These are phyloP conservation scores for Periophthalmus modestus DNA, from an alignment of 2,113 vertebrate species.

Conservation along the genomic window DNA sequence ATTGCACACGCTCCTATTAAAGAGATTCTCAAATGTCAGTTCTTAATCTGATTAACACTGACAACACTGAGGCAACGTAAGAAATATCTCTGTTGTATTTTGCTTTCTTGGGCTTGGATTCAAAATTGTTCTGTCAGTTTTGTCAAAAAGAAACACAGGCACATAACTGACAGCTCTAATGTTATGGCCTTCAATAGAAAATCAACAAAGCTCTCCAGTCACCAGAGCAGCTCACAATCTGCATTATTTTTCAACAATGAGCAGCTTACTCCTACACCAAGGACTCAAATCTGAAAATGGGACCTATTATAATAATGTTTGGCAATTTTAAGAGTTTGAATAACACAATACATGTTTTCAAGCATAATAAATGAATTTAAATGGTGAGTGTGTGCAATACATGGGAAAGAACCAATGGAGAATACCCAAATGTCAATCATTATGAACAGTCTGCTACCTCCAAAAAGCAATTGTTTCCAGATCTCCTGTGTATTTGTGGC, in stretches of 20 bases:
- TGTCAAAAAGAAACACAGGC: not conserved
- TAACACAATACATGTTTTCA: not conserved
- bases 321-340: not conserved
- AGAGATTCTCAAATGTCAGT: too few species aligned
- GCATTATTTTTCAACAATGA: not conserved
- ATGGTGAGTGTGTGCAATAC: not conserved
- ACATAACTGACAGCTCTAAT: not conserved
- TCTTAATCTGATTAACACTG: not conserved
- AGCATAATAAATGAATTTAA: not conserved
- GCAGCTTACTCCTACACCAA: slow-evolving; percentile 3
- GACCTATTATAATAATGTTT: not conserved
- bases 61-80: too few species aligned
- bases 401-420: not conserved
- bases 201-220: not conserved
- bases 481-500: not conserved
- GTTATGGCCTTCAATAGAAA: not conserved
- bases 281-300: not conserved
- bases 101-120: not conserved
- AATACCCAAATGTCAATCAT: not conserved
- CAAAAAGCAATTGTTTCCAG: not conserved
- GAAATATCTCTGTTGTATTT: not conserved
- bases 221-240: not conserved
- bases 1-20: too few species aligned
- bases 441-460: not conserved
- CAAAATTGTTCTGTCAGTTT: not conserved